Percentiles rank a stretch among this genome's conserved stretches.
phyloP scores from a whole-genome alignment of 2,113 vertebrate genomes.

The Tetrao urogallus region DNA sequence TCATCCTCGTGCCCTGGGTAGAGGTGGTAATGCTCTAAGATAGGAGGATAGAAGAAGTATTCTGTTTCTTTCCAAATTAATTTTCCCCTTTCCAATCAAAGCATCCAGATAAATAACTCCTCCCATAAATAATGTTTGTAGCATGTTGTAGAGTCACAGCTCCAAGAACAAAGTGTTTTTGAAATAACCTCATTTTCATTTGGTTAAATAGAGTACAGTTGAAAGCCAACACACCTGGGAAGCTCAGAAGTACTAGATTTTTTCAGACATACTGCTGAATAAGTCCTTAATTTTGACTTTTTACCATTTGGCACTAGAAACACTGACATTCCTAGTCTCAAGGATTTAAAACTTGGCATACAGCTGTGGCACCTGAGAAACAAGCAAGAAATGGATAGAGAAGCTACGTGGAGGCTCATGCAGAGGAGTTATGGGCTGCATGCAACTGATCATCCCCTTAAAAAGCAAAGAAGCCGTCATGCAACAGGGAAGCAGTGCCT shows the following conservation, averaged over 20 bases:
- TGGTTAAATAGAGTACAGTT: not conserved
- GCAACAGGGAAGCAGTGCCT: not conserved
- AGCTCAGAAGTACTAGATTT: not conserved
- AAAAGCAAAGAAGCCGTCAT: not conserved
- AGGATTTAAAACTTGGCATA: slow-evolving; percentile 23
- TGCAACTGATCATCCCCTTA: not conserved
- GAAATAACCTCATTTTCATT: not conserved
- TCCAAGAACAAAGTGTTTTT: not conserved
- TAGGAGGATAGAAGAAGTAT: not conserved
- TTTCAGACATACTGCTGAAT: not conserved
- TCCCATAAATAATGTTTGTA: not conserved
- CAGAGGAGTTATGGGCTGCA: not conserved
- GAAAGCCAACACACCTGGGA: slow-evolving; percentile 16
- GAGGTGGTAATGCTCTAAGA: not conserved
- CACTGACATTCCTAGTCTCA: not conserved
- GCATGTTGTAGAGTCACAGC: not conserved
- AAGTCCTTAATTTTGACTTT: not conserved
- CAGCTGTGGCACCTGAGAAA: not conserved
- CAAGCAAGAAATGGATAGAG: not conserved
- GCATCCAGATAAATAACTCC: not conserved
- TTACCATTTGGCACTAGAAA: not conserved
- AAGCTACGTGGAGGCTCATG: not conserved
- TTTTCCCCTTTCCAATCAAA: not conserved
- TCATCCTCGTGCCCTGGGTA: not conserved
- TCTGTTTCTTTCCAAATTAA: not conserved